These are phyloP conservation scores for Lasioglossum vierecki DNA, from an alignment of 2,888 invertebrate genomes.

Conservation along the genomic window DNA sequence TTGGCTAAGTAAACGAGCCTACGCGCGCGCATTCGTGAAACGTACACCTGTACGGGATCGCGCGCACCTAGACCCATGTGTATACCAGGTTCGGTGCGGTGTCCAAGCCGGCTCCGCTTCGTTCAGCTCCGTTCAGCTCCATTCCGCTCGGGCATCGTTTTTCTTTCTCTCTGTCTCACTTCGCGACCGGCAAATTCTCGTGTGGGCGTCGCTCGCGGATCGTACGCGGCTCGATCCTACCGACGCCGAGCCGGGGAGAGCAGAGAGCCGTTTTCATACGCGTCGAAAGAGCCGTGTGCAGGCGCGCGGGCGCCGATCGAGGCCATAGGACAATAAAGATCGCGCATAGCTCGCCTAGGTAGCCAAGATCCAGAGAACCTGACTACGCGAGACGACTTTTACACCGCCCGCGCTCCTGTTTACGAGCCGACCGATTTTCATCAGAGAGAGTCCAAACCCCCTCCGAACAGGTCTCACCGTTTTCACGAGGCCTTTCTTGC, in stretches of 20 bases:
- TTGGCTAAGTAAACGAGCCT: slow-evolving; percentile 82
- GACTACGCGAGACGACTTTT: slow-evolving; percentile 55
- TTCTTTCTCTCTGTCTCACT: slow-evolving; percentile 6
- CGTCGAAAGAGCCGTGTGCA: slow-evolving; percentile 28
- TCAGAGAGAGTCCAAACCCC: not conserved
- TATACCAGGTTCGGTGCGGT: slow-evolving; percentile 19
- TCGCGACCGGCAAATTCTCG: slow-evolving; percentile 40
- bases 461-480: not conserved
- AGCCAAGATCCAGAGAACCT: slow-evolving; percentile 53
- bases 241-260: slow-evolving; percentile 16
- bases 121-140: slow-evolving; percentile 35
- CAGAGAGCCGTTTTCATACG: slow-evolving; percentile 40
- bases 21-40: slow-evolving; percentile 77
- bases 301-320: slow-evolving; percentile 27
- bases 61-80: slow-evolving; percentile 26
- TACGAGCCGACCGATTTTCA: not conserved
- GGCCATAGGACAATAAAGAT: slow-evolving; percentile 52
- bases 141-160: not conserved
- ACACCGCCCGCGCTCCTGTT: slow-evolving; percentile 25
- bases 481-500: not conserved
- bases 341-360: slow-evolving; percentile 60
- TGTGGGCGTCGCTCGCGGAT: slow-evolving; percentile 60
- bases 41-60: slow-evolving; percentile 71
- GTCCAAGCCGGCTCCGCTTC: slow-evolving; percentile 34
- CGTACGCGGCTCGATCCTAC: slow-evolving; percentile 49